A percentile compares a stretch with the other conserved stretches of the same genome.
Conservation (phyloP, 2,888 invertebrate genomes). For the Phaonia tiefii region DNA sequence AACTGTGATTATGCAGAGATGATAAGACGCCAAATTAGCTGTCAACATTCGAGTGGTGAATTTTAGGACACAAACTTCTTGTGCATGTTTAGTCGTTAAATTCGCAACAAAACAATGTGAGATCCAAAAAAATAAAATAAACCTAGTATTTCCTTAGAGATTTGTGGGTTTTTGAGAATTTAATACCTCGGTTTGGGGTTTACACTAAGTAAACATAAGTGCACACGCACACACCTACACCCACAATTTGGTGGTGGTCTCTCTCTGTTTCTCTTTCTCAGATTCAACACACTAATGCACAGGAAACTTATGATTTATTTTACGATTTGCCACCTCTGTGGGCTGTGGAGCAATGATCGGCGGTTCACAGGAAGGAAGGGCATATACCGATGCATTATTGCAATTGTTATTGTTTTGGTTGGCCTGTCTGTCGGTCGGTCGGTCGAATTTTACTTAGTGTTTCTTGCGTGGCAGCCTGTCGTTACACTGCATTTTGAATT, state of each 20-base stretch:
- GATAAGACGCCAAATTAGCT: slow-evolving; percentile 10
- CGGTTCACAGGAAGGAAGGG: slow-evolving; percentile 30
- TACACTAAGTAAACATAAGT: too few relatives aligned
- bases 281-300: too few relatives aligned
- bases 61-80: neutral
- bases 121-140: too few relatives aligned
- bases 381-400: slow-evolving; percentile 10
- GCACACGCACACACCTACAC: too few relatives aligned
- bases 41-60: neutral
- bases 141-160: neutral
- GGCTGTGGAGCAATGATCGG: too few relatives aligned
- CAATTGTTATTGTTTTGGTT: slow-evolving; percentile 32
- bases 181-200: too few relatives aligned
- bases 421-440: slow-evolving; percentile 9
- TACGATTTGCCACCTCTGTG: too few relatives aligned
- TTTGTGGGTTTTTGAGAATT: neutral
- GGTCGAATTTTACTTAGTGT: neutral
- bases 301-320: too few relatives aligned
- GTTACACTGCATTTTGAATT: slow-evolving; percentile 47
- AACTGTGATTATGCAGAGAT: neutral
- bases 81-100: neutral
- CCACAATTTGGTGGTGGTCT: too few relatives aligned
- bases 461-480: slow-evolving; percentile 27
- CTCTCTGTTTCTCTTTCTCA: too few relatives aligned
- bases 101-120: neutral